Conservation (phyloP, 2,797 vertebrate species). For the Carduelis carduelis region DNA sequence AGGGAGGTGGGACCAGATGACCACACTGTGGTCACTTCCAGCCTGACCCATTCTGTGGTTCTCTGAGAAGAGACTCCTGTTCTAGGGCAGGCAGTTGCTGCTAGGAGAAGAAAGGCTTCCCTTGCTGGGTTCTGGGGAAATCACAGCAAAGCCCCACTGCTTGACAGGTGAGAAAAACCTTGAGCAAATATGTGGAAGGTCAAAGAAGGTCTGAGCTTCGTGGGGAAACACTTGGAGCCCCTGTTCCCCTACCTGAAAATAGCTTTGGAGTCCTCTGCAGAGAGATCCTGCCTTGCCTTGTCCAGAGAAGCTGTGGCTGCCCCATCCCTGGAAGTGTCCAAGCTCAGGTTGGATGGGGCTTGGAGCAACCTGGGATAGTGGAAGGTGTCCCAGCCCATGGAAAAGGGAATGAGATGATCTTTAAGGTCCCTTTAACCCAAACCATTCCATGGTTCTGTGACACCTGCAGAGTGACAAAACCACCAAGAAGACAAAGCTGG, state of each 20-base stretch:
- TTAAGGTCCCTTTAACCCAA: neutral
- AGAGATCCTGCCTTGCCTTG: neutral
- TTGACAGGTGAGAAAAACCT: neutral
- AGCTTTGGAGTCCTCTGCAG: neutral
- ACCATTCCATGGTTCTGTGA: neutral
- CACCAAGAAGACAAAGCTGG: neutral
- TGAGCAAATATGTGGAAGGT: fast-evolving
- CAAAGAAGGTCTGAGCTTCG: neutral
- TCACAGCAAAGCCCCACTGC: neutral
- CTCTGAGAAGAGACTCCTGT: fast-evolving
- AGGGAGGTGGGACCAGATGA: neutral
- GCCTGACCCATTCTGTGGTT: neutral
- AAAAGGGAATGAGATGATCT: neutral
- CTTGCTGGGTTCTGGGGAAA: neutral
- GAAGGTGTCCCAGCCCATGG: neutral
- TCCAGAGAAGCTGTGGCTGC: neutral
- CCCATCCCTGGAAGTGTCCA: neutral
- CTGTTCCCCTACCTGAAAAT: fast-evolving
- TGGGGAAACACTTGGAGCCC: neutral
- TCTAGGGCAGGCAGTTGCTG: neutral
- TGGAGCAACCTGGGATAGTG: fast-evolving
- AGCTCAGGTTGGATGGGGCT: fast-evolving
- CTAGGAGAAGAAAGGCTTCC: neutral
- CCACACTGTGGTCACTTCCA: neutral
- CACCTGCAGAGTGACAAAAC: neutral